phyloP scores from a whole-genome alignment of 2,113 vertebrate genomes.

The Shinisaurus crocodilurus region DNA sequence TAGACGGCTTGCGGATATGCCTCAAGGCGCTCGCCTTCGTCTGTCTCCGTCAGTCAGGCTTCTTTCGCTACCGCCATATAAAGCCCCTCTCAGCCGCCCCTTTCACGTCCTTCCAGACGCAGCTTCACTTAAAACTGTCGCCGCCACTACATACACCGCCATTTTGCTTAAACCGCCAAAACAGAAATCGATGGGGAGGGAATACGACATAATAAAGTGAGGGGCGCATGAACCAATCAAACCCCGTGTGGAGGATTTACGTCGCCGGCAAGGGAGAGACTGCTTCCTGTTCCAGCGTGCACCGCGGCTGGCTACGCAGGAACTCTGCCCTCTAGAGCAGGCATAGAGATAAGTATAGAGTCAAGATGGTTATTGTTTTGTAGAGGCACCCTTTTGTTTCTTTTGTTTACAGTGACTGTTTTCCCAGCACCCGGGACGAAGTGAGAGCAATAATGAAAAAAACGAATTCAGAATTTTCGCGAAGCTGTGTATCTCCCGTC shows the following conservation, averaged over 20 bases:
- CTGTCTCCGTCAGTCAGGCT: too few species aligned
- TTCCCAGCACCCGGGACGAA: not conserved
- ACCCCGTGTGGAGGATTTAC: not conserved
- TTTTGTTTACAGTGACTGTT: too few species aligned
- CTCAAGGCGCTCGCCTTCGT: not conserved
- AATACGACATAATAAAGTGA: rapidly evolving
- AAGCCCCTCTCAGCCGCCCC: not conserved
- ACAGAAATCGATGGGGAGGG: not conserved
- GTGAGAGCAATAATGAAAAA: not conserved
- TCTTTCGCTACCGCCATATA: not conserved
- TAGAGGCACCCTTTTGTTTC: too few species aligned
- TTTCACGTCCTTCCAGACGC: too few species aligned
- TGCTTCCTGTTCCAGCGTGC: not conserved
- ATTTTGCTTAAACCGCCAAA: constrained; percentile 11
- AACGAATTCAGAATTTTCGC: too few species aligned
- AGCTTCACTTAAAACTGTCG: not conserved
- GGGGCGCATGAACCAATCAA: rapidly evolving
- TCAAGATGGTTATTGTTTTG: not conserved
- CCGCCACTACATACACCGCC: not conserved
- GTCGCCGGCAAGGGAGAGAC: too few species aligned
- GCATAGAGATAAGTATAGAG: not conserved
- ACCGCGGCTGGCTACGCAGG: not conserved
- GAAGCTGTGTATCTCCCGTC: too few species aligned
- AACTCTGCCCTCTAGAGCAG: rapidly evolving
- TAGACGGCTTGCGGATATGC: not conserved